Base-by-base conservation (phyloP, 1,140 invertebrate genomes). In the Drosophila lacteicornis region DNA sequence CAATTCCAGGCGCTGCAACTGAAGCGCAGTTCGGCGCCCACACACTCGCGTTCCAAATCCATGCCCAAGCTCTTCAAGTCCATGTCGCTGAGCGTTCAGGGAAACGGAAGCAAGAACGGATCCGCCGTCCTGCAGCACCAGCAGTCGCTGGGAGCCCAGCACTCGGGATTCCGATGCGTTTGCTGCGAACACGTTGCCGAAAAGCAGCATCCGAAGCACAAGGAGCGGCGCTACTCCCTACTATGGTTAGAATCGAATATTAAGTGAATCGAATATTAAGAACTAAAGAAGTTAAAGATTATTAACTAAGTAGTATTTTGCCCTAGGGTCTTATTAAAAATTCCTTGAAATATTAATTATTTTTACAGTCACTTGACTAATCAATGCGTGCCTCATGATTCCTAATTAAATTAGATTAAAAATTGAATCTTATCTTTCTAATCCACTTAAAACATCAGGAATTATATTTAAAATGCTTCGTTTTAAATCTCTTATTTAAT, bases 91-190 rank as follows among this genome's bases (percentile, higher is more conserved):
- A 90, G 67, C 33, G 62, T 62, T 13, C 19, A 49, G 6, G 74
- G 68, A 2, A 71, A 22, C 15, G 60, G 40, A 3, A 56, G 38
- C 4, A 56, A 56, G 19, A 69, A 66, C 40, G 61, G 62, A 4
- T 27, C 45, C 11, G 43, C 11, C 25, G 40, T 38, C 40, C 25
- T 75, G 42, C 76, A 80, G 1, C 69, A 60, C 13, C 80, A 82
- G 17, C 62, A 60, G 11, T 47, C 46, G 1, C 13, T 73, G 46
- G 70, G 68, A 4, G 56, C 22, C 2, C 58, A 36, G 22, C 49
- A 49, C 27, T 47, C 75, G 9, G 70, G 83, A 40, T 91, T 91
- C 30, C 80, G 76, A 15, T 92, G 88, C 70, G 90, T 92, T 60
- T 88, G 84, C 40, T 87, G 84, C 51, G 59, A 81, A 30, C 12